Base-by-base conservation (phyloP, 2,888 invertebrate species). In the Hypena proboscidalis region DNA sequence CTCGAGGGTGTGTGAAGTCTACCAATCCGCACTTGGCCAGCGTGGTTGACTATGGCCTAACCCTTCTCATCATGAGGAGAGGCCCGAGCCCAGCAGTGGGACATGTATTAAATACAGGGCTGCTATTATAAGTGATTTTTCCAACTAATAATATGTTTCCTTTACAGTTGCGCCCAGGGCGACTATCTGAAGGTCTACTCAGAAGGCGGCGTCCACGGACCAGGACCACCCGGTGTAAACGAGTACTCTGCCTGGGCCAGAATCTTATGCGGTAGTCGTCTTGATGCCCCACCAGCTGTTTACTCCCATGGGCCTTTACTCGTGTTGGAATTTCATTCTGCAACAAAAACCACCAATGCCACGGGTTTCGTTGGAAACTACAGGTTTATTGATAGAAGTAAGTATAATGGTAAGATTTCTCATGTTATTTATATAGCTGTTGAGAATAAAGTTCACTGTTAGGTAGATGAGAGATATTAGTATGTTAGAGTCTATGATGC, bases 161-260 rank as follows among this genome's bases (percentile, higher is more conserved):
- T 17, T 17, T 92, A 23, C 93, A 96, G 96, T 53, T 96, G 96
- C 71, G 89, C 92, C 33, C 91, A 92, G 21, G 95, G 95, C 0
- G 96, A 96, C 83, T 95, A 93, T 78, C 80, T 96, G 53, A 95
- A 95, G 81, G 92, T 96, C 19, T 96, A 95, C 83, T 93, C 95
- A 15, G 95, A 96, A 83, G 92, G 95, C 55, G 95, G 94, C 6
- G 92, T 94, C 35, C 95, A 96, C 68, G 93, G 93, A 0, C 90
- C 90, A 0, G 90, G 90, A 0, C 92, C 96, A 42, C 95, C 95
- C 51, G 93, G 93, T 2, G 93, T 96, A 67, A 95, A 95, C 78
- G 95, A 96, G 75, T 93, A 94, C 75, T 95, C 95, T 0, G 93
- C 94, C n/a, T 95, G 95, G 94, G 94, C 95, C 26, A 92, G 93